These are phyloP conservation scores for Acronicta leporina DNA, from an alignment of 2,888 invertebrate genomes.

Conservation along the genomic window DNA sequence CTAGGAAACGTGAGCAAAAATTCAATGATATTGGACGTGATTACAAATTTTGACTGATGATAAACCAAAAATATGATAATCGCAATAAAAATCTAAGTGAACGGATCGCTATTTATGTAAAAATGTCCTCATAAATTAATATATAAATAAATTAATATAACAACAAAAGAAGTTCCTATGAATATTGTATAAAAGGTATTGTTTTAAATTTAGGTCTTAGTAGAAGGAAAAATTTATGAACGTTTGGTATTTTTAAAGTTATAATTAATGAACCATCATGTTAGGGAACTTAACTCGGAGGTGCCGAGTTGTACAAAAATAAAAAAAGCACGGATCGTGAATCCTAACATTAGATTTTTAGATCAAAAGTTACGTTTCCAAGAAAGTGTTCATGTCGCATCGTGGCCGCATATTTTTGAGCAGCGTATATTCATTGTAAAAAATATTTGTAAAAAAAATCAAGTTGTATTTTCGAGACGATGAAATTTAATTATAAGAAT, in stretches of 20 bases:
- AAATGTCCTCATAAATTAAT: constrained; percentile 87
- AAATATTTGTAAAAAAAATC: constrained; percentile 64
- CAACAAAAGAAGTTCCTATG: constrained; percentile 89
- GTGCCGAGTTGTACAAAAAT: constrained; percentile 80
- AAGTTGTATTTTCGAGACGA: constrained; percentile 76
- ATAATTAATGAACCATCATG: constrained; percentile 82
- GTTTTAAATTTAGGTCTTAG: constrained; percentile 89
- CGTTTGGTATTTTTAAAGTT: constrained; percentile 88
- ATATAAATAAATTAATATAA: constrained; percentile 88
- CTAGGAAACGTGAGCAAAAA: constrained; percentile 82
- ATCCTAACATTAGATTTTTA: constrained; percentile 87
- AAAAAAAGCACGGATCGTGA: constrained; percentile 85
- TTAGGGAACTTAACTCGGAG: constrained; percentile 78
- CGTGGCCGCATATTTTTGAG: constrained; percentile 65
- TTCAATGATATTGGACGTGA: constrained; percentile 70
- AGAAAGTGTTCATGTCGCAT: constrained; percentile 84
- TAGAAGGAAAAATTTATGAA: constrained; percentile 88
- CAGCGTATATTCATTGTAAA: constrained; percentile 55
- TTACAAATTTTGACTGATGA: constrained; percentile 71
- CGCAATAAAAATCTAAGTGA: constrained; percentile 79
- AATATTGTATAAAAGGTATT: constrained; percentile 89
- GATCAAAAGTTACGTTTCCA: constrained; percentile 87
- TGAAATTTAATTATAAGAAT: constrained; percentile 66
- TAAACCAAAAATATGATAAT: constrained; percentile 67
- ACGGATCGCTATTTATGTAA: constrained; percentile 89